Conservation (phyloP, 2,797 vertebrate genomes). For the Ispidina picta region DNA sequence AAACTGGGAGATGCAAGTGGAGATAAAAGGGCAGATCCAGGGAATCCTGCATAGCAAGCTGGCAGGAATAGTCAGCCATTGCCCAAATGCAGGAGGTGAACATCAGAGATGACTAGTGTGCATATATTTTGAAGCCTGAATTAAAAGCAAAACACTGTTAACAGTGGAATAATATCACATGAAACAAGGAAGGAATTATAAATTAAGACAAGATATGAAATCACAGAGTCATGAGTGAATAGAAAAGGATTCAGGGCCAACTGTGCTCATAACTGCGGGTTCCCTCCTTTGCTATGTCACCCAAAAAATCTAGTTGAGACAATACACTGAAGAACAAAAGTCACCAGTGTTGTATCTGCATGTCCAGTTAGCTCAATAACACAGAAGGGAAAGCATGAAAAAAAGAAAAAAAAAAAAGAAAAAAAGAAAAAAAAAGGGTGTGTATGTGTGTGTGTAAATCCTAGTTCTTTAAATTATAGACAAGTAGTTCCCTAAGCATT, state of each 20-base stretch:
- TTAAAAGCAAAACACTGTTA: background rate
- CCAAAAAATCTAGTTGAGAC: background rate
- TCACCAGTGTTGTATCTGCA: background rate
- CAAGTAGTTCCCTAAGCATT: background rate
- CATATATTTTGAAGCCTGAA: background rate
- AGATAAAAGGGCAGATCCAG: slow-evolving; percentile 13
- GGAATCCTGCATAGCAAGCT: background rate
- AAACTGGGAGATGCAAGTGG: background rate
- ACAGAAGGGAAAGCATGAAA: background rate
- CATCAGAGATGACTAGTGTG: background rate
- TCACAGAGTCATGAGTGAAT: background rate
- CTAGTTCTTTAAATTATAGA: background rate
- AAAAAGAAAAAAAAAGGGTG: background rate
- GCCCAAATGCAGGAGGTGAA: background rate
- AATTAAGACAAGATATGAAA: slow-evolving; percentile 7
- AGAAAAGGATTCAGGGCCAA: background rate
- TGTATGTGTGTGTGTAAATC: background rate
- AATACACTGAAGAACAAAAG: background rate
- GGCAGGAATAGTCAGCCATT: background rate
- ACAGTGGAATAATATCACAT: background rate
- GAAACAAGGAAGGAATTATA: background rate
- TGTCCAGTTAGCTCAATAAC: background rate
- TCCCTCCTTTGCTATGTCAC: background rate
- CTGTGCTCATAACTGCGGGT: background rate
- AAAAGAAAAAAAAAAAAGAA: background rate